Evolutionary conservation across 2,113 vertebrate genomes (phyloP), one percentile per base, ranked within the genome.

Genomic region (Aspiorhynchus laticeps): DNA sequence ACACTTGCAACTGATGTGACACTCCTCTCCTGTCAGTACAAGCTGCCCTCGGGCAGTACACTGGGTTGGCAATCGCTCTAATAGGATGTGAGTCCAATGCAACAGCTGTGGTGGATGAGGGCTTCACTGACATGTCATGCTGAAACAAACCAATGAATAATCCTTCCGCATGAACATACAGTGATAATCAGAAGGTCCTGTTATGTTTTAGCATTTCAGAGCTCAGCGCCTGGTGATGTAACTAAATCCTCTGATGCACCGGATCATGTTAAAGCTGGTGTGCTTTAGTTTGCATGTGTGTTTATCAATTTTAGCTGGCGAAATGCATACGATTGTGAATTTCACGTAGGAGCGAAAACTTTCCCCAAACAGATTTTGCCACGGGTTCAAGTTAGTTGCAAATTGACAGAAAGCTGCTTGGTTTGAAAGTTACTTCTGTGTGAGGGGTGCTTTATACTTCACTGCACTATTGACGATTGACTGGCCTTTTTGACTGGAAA

Each of bases 51-150:
- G 12, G 38, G 14, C 24, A 77, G 21, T 51, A 51, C 28, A 36
- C 76, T 51, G 33, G 11, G n/a, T 65, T 67, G 84, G 59, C 74
- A 63, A n/a, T 33, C 11, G 21, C 31, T 76, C 38, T 78, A 87
- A 87, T 41, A 79, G 71, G 83, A 85, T 75, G 65, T 65, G 43
- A 51, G 19, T 75, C 7, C 17, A 75, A 24, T 26, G 46, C 36
- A 73, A 63, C 81, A 87, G 82, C 75, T 85, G 63, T 38, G 56
- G 28, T 36, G 24, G 53, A 67, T 53, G 77, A 17, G n/a, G 83
- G 7, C 24, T 63, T 71, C 33, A 53, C 61, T 53, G 63, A 80
- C 61, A 69, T 78, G 41, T 67, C 74, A 85, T 10, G 19, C 36
- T 21, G n/a, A 65, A n/a, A 43, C 12, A 0, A 83, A 83, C 17